Evolutionary conservation across 2,888 invertebrate species (phyloP), one percentile per base, ranked within the genome.

Genomic region (Campoplex capitator): DNA sequence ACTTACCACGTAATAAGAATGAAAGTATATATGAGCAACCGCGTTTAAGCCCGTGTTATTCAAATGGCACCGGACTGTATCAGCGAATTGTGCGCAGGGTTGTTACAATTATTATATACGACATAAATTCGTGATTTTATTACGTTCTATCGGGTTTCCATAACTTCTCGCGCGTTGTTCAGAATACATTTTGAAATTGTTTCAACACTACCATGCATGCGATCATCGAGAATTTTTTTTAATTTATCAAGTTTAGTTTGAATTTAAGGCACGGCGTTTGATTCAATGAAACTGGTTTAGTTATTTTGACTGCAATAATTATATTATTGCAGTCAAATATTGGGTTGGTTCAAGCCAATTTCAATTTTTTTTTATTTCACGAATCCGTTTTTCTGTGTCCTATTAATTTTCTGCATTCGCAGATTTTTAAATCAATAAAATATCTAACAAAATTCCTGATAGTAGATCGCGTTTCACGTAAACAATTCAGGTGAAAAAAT

Each of bases 1-100:
- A 68, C 23, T n/a, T 68, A 42, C 38, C 67, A 11, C 35, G 67
- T 68, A 68, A 42, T 68, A 68, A 68, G 38, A 68, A 68, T 16
- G 62, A 68, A 68, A 68, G 42, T 38, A n/a, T 68, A 42, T 68
- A n/a, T 1, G 32, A 16, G 16, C 35, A n/a, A 3, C 13, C 38
- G 42, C 38, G 38, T 38, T n/a, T 3, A 4, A 23, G 42, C n/a
- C 42, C 11, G 23, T 0, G 67, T 11, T 42, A 11, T 68, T 68
- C 8, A n/a, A 68, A 38, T 38, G 38, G 38, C 38, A 38, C 38
- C 3, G 38, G 38, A 6, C 6, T 38, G 38, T 38, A 6, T 6
- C 38, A 38, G n/a, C 16, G 32, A 62, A 62, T 32, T 42, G 42
- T 9, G 38, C 23, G n/a, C 35, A 42, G 32, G 62, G 9, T 62